Base-by-base conservation (phyloP, 30 jellyfish, hydroid and myxozoan genomes). In the Aurelia aurita region DNA sequence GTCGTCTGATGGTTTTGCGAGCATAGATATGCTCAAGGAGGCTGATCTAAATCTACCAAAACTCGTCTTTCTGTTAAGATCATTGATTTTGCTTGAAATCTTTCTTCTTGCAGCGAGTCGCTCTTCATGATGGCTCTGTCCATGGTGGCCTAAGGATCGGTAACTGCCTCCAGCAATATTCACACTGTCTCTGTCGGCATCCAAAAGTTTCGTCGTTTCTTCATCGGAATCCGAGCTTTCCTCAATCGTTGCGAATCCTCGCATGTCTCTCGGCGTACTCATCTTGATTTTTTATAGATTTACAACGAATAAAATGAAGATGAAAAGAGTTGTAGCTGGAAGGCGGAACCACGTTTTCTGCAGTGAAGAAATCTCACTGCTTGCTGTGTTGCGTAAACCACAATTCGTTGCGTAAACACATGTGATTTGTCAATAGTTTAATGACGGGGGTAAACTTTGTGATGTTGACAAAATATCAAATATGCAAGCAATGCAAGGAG, bases 1-100 rank as follows among this genome's bases (percentile, higher is more conserved):
- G 31, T 92, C 98, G 28, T 92, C 97, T 1, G 98, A 92, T 26
- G 96, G 96, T 49, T 92, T 92, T 43, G 87, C 98, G 19, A 92
- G 90, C 96, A 92, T 79, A 15, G 98, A 92, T 39, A 92, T 66
- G 46, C 96, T 92, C 68, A 92, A 84, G 12, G 98, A 92, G 26
- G 98, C 98, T 57, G 90, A 78, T 45, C 97, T 28, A 64, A 89
- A 81, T 11, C 61, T 58, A 12, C 72, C 87, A 74, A 85, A 74
- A 35, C 95, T 76, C 3, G 89, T 44, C 51, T 28, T 63, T 19
- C 73, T 58, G 57, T 32, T 28, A 20, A 29, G 44, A 11, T 64
- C 49, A 20, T 26, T 72, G 10, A 81, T 53, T 62, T 70, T 49
- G 58, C 32, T 34, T 31, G 91, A 58, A 46, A 81, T 68, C 72